Conservation (phyloP, 2,888 invertebrate species). For the Phasia obesa region DNA sequence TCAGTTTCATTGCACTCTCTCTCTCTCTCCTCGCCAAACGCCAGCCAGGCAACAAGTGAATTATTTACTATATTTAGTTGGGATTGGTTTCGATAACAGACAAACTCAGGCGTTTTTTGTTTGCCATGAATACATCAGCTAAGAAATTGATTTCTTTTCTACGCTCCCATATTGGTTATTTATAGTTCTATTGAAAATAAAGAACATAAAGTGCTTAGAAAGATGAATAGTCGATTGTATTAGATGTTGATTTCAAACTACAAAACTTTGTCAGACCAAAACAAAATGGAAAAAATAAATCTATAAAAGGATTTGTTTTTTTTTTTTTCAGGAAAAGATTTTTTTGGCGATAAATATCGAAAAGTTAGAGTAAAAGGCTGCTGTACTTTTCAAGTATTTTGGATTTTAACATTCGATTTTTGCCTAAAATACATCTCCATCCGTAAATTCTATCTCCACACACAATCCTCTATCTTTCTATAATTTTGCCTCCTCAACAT, state of each 20-base stretch:
- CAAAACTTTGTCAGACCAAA: conserved; percentile 29
- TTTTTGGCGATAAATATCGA: too few species aligned
- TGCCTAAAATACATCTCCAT: too few species aligned
- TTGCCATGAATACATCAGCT: conserved; percentile 40
- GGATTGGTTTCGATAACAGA: conserved; percentile 29
- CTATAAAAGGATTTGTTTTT: too few species aligned
- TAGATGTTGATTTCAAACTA: conserved; percentile 43
- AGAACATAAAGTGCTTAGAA: conserved; percentile 58
- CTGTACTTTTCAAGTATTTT: too few species aligned
- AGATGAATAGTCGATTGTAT: conserved; percentile 50
- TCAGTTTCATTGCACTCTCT: conserved; percentile 42
- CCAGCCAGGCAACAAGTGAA: conserved; percentile 61
- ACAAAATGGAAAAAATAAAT: neutral
- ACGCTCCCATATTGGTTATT: conserved; percentile 50
- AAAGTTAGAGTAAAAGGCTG: too few species aligned
- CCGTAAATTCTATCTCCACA: too few species aligned
- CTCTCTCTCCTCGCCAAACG: conserved; percentile 34
- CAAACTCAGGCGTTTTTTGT: conserved; percentile 27
- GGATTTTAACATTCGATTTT: too few species aligned
- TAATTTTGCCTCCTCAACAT: too few species aligned
- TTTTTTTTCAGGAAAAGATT: too few species aligned
- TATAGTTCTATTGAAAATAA: conserved; percentile 63
- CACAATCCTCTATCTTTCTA: too few species aligned
- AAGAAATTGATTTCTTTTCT: conserved; percentile 43
- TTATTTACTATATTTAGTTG: conserved; percentile 67